These are phyloP conservation scores for Morus bassanus DNA, from an alignment of 2,797 vertebrate genomes.

Conservation along the genomic window DNA sequence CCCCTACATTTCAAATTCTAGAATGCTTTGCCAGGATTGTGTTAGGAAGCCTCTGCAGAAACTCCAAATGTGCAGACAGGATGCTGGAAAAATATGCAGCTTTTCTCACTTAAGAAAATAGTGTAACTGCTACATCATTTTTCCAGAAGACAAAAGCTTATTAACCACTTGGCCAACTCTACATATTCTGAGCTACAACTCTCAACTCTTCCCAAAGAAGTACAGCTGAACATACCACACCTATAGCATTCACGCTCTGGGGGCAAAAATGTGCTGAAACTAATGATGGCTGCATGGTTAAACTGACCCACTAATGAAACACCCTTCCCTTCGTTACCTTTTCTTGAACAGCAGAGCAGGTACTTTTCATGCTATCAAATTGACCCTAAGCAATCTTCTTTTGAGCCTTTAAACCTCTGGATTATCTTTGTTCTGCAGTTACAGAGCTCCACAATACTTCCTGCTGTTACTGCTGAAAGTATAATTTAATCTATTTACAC, in stretches of 20 bases:
- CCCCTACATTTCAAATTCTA: neutral
- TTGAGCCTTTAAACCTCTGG: neutral
- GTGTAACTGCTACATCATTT: neutral
- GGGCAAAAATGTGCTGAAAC: neutral
- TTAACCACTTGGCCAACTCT: neutral
- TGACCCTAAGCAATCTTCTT: neutral
- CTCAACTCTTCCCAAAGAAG: neutral
- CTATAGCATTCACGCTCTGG: neutral
- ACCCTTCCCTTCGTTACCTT: neutral
- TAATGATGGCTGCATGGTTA: neutral
- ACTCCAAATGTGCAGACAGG: neutral
- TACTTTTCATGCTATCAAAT: neutral
- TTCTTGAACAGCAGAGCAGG: neutral
- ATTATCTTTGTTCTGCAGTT: neutral
- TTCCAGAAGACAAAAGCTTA: neutral
- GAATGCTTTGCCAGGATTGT: neutral
- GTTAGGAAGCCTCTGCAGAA: neutral
- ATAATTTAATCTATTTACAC: constrained; percentile 50
- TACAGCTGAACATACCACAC: neutral
- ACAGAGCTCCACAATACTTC: neutral
- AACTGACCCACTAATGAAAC: constrained; percentile 25
- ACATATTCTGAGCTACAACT: neutral
- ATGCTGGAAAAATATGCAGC: neutral
- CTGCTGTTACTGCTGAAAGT: constrained; percentile 7
- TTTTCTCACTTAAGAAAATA: neutral